These are phyloP conservation scores for Lacerta bilineata DNA, from an alignment of 2,797 vertebrate species.

Conservation along the genomic window DNA sequence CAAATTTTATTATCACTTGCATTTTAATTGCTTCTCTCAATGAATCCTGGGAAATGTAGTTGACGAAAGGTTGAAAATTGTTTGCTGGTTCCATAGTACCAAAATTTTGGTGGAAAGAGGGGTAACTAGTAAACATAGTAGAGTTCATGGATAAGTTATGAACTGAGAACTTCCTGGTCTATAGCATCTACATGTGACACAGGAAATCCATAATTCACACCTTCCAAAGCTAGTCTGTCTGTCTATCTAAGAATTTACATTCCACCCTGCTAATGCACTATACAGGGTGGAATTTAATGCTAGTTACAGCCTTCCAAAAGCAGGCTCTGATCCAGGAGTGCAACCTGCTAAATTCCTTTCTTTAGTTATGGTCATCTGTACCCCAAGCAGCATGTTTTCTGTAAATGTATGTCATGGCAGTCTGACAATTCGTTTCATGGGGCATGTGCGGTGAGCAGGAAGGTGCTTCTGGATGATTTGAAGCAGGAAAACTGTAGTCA, in stretches of 20 bases:
- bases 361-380: neutral
- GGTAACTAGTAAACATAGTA: neutral
- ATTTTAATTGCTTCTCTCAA: neutral
- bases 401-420: neutral
- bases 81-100: neutral
- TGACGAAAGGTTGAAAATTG: neutral
- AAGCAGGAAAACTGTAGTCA: neutral
- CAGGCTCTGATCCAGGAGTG: neutral
- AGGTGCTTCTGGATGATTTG: neutral
- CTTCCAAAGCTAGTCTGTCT: too few relatives aligned
- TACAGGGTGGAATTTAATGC: too few relatives aligned
- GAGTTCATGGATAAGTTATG: neutral
- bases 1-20: neutral
- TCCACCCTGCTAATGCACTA: neutral
- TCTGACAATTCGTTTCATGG: neutral
- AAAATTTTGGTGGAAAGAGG: neutral
- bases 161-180: neutral
- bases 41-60: neutral
- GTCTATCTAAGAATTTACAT: neutral
- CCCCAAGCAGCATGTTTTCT: too few relatives aligned
- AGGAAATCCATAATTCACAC: too few relatives aligned
- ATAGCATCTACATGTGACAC: neutral
- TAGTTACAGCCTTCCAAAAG: too few relatives aligned
- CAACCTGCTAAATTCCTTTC: neutral
- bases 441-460: neutral